Evolutionary conservation across 2,888 invertebrate genomes (phyloP).

Genomic region (Eumacrocentrus americanus): DNA sequence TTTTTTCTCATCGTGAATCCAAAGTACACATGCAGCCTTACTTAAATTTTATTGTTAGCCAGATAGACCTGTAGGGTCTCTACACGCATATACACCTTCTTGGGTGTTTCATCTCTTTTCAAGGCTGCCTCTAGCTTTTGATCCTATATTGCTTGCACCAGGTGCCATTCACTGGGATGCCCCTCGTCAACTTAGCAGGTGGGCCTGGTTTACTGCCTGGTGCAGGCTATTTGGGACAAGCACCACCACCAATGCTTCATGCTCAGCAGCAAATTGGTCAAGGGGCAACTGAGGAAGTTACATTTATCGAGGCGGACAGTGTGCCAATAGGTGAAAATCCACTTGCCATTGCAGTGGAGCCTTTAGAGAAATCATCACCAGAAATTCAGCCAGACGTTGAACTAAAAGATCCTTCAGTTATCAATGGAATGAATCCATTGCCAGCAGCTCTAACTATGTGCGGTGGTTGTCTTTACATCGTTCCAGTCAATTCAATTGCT

Average conservation of each 20-base stretch:
- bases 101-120: too few species aligned
- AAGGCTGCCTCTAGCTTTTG: not conserved
- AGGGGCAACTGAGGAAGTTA: not conserved
- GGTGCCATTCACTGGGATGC: too few species aligned
- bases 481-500: constrained; percentile 29
- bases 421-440: constrained; percentile 9
- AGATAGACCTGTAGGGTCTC: not conserved
- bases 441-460: constrained; percentile 38
- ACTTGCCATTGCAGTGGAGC: constrained; percentile 34
- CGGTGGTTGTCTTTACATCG: constrained; percentile 34
- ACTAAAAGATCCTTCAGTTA: not conserved
- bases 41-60: constrained; percentile 10
- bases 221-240: not conserved
- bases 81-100: too few species aligned
- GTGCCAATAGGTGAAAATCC: constrained; percentile 20
- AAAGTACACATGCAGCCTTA: constrained; percentile 15
- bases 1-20: constrained; percentile 7
- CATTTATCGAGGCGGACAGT: not conserved
- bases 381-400: not conserved
- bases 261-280: too few species aligned
- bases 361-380: not conserved
- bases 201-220: not conserved
- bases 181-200: constrained; percentile 10
- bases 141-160: not conserved
- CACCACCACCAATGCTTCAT: not conserved